Evolutionary conservation across 2,888 invertebrate genomes (phyloP).

Genomic region (Zygothrica quintamaculata): DNA sequence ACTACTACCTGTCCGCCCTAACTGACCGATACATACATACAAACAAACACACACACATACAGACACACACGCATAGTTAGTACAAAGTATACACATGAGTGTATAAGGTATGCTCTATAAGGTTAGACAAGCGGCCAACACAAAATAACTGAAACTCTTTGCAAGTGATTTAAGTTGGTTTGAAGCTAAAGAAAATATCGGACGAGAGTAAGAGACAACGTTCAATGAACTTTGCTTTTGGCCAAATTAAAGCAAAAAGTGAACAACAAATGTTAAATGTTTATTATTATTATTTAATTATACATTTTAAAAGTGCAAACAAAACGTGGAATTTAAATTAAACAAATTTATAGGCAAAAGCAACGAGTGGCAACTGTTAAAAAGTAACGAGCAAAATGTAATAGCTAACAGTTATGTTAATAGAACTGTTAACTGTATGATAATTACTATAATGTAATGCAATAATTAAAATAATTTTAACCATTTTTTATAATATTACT

Average conservation of each 20-base stretch:
- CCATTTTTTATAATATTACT: constrained; percentile 40
- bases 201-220: constrained; percentile 34
- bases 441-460: constrained; percentile 15
- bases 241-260: constrained; percentile 23
- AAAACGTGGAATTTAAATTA: constrained; percentile 20
- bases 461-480: no score
- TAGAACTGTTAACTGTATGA: constrained; percentile 11
- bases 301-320: constrained; percentile 39
- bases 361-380: constrained; percentile 5
- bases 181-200: constrained; percentile 28
- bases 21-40: constrained; percentile 27
- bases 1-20: constrained; percentile 63
- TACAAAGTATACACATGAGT: not conserved
- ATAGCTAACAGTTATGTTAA: constrained; percentile 16
- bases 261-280: constrained; percentile 28
- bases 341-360: constrained; percentile 8
- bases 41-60: constrained; percentile 7
- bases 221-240: constrained; percentile 63
- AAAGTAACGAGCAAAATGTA: constrained; percentile 16
- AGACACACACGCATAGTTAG: no score
- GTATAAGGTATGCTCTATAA: constrained; percentile 32
- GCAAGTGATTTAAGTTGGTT: constrained; percentile 37
- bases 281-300: constrained; percentile 58
- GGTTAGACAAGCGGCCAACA: constrained; percentile 46
- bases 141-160: constrained; percentile 10